Conservation (phyloP, 2,797 vertebrate species). For the Ctenosaura bakeri region DNA sequence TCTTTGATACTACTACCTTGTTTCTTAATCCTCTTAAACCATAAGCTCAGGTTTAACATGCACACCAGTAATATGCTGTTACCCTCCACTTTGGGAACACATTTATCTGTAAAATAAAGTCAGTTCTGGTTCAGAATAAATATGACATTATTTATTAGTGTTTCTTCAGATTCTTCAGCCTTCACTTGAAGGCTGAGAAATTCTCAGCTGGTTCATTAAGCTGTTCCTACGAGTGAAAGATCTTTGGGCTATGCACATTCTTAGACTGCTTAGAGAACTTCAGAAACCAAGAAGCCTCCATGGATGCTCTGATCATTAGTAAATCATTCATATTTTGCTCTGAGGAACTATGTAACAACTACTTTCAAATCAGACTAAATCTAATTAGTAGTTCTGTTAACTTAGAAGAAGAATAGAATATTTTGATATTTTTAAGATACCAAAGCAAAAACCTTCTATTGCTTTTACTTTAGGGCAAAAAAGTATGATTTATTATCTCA, state of each 20-base stretch:
- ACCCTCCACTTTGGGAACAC: too few relatives aligned
- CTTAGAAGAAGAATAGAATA: background rate
- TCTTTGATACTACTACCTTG: too few relatives aligned
- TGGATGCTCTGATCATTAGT: background rate
- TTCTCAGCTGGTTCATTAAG: background rate
- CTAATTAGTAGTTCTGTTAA: background rate
- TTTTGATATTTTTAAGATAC: background rate
- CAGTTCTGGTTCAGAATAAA: background rate
- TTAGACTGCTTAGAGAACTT: background rate
- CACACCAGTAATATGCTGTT: too few relatives aligned
- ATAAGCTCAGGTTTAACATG: too few relatives aligned
- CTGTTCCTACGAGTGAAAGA: background rate
- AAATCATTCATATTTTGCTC: background rate
- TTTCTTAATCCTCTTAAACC: too few relatives aligned
- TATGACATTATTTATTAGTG: background rate
- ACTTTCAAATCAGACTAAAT: background rate
- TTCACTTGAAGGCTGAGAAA: background rate
- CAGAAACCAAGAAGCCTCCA: background rate
- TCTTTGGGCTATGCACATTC: background rate
- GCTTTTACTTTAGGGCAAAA: background rate
- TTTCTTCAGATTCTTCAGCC: background rate
- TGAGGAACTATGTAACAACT: background rate
- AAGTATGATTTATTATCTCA: background rate
- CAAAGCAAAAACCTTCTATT: background rate
- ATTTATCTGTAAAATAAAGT: background rate